These are phyloP conservation scores for Porites divaricata DNA, from an alignment of 92 coral and sea anemone genomes.

Conservation along the genomic window DNA sequence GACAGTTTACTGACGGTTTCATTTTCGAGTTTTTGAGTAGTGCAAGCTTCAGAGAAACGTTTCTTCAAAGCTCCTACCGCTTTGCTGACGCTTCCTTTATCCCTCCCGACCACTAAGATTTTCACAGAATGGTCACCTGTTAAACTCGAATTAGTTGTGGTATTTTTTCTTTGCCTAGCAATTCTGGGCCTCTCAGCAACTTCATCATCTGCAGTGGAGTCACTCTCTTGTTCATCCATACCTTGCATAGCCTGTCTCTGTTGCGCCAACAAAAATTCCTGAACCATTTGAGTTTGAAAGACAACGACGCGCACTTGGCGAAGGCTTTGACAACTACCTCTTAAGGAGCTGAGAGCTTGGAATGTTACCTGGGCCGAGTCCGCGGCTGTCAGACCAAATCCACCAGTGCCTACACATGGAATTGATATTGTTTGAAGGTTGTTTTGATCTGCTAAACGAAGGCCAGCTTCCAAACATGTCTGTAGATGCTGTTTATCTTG, in stretches of 20 bases:
- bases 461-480: conserved; percentile 1
- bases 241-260: neutral
- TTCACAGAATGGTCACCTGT: neutral
- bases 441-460: neutral
- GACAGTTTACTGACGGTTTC: conserved; percentile 58
- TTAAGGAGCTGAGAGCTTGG: conserved; percentile 2
- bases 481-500: conserved; percentile 17
- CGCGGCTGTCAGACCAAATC: neutral
- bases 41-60: conserved; percentile 45
- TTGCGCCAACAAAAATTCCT: conserved; percentile 4
- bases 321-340: neutral
- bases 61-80: neutral
- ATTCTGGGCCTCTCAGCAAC: neutral
- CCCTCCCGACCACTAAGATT: conserved; percentile 1
- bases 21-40: conserved; percentile 50
- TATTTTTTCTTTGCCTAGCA: neutral
- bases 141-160: neutral
- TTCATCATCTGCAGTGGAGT: neutral
- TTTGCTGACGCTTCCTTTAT: neutral
- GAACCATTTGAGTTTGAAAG: neutral
- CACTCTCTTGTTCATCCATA: neutral
- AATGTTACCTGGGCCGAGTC: conserved; percentile 24
- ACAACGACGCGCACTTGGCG: neutral
- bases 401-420: conserved; percentile 17
- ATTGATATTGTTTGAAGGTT: conserved; percentile 1